phyloP scores from a whole-genome alignment of 2,113 vertebrate genomes.

The Vanacampus margaritifer region DNA sequence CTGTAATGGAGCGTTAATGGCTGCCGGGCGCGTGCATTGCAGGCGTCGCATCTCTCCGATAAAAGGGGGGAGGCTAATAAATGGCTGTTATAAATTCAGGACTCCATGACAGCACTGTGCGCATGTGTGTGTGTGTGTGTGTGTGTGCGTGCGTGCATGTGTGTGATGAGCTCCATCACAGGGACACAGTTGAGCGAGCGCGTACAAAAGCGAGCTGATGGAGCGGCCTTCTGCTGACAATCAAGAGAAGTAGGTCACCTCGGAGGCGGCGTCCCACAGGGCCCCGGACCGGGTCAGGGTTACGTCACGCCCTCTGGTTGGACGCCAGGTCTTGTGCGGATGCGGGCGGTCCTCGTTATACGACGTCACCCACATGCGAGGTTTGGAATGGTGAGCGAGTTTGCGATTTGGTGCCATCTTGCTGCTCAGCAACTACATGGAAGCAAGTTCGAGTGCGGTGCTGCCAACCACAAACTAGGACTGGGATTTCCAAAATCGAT shows the following conservation, averaged over 20 bases:
- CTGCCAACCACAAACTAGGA: no score
- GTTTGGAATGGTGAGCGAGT: neutral
- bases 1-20: slow-evolving; percentile 61
- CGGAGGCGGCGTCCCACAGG: slow-evolving; percentile 60
- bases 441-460: no score
- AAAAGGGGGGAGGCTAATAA: slow-evolving; percentile 56
- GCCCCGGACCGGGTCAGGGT: neutral
- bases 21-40: slow-evolving; percentile 28
- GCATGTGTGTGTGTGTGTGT: slow-evolving; percentile 8
- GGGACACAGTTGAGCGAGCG: slow-evolving; percentile 67
- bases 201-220: slow-evolving; percentile 68
- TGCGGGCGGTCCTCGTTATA: neutral
- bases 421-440: no score
- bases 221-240: slow-evolving; percentile 65
- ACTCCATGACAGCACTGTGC: slow-evolving; percentile 20
- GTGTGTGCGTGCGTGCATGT: slow-evolving; percentile 25
- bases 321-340: neutral
- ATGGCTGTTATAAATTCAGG: slow-evolving; percentile 62
- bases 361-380: neutral
- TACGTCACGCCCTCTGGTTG: slow-evolving; percentile 2
- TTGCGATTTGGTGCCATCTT: no score
- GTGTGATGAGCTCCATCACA: slow-evolving; percentile 65
- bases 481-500: no score
- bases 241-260: slow-evolving; percentile 73
- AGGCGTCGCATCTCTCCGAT: slow-evolving; percentile 56